Percentiles rank a stretch among this genome's conserved stretches.
Evolutionary conservation across 2,888 invertebrate species (phyloP).

Genomic region (Philereme transversata): DNA sequence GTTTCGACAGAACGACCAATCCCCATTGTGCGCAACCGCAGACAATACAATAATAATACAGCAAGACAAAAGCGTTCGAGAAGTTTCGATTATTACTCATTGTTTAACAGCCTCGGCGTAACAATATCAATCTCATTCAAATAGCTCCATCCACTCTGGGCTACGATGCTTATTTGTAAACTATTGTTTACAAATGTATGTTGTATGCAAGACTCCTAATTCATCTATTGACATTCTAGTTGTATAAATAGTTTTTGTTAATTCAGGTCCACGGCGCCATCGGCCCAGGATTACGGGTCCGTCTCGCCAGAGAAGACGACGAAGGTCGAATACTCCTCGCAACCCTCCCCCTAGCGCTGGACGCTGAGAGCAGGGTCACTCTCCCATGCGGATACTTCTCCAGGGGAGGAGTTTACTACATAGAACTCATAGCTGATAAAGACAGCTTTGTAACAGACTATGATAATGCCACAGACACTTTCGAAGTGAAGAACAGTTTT

Average conservation of each 20-base stretch:
- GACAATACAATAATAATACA: too few species aligned
- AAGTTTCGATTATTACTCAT: too few species aligned
- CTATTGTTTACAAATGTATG: too few species aligned
- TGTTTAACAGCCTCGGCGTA: too few species aligned
- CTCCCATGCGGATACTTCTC: conserved; percentile 90
- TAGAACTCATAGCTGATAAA: conserved; percentile 70
- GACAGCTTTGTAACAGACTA: conserved; percentile 60
- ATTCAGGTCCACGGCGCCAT: conserved; percentile 80
- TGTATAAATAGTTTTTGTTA: not conserved
- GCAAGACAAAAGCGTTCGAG: too few species aligned
- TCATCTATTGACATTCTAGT: too few species aligned
- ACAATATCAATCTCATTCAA: too few species aligned
- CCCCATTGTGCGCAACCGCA: too few species aligned
- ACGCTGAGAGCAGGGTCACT: conserved; percentile 78
- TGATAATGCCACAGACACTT: conserved; percentile 52
- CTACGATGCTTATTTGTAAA: too few species aligned
- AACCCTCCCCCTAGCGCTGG: conserved; percentile 77
- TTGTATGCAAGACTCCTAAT: too few species aligned
- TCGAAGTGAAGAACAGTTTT: conserved; percentile 31
- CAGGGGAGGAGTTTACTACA: conserved; percentile 86
- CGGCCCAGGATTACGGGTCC: conserved; percentile 68
- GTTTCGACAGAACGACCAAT: too few species aligned
- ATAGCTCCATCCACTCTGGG: too few species aligned
- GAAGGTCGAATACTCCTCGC: conserved; percentile 68
- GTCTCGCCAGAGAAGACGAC: conserved; percentile 79